Conservation (phyloP, 2,888 invertebrate species). For the Phragmatobia fuliginosa region DNA sequence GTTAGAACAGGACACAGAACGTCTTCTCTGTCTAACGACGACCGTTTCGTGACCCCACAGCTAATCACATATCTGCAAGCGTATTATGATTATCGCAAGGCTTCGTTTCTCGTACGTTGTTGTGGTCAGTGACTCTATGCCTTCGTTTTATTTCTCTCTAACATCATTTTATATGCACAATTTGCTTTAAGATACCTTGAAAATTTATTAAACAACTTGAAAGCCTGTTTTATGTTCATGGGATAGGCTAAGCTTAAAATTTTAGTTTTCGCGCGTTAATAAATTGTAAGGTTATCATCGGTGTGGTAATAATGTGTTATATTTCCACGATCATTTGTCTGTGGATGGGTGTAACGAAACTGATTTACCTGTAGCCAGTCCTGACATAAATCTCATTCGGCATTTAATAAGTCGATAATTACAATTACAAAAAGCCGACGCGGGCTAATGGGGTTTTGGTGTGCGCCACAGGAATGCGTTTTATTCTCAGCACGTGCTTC, state of each 20-base stretch:
- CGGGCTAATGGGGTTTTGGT: conserved; percentile 62
- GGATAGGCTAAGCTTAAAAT: conserved; percentile 17
- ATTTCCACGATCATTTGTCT: conserved; percentile 58
- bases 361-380: conserved; percentile 60
- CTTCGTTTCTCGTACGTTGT: conserved; percentile 79
- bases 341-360: conserved; percentile 63
- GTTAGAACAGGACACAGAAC: conserved; percentile 59
- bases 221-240: conserved; percentile 40
- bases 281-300: conserved; percentile 9
- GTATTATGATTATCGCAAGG: conserved; percentile 84
- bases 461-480: conserved; percentile 57
- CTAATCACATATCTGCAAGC: conserved; percentile 86
- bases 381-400: conserved; percentile 71
- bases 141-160: conserved; percentile 63
- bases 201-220: conserved; percentile 43
- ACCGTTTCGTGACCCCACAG: conserved; percentile 84
- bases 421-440: conserved; percentile 73
- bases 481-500: conserved; percentile 76
- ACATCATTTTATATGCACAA: conserved; percentile 64
- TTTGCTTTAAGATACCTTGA: conserved; percentile 54
- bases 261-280: not conserved
- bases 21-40: conserved; percentile 79
- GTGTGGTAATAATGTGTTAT: conserved; percentile 40
- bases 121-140: conserved; percentile 81
- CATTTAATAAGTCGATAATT: conserved; percentile 77